These are phyloP conservation scores for Pissodes strobi DNA, from an alignment of 1,140 invertebrate species.

Conservation along the genomic window DNA sequence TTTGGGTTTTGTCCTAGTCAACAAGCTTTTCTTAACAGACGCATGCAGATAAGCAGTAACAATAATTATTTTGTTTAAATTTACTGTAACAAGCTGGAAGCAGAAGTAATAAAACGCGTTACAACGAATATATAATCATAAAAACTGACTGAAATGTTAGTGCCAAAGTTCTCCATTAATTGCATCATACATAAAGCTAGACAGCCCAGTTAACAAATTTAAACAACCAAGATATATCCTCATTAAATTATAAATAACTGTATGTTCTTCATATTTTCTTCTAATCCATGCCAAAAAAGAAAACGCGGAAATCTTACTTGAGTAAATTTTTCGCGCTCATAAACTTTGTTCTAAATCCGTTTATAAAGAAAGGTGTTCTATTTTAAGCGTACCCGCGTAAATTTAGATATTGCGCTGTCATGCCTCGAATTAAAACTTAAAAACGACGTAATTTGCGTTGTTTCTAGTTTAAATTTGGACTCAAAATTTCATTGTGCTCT, in stretches of 20 bases:
- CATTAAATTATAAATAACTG: constrained; percentile 2
- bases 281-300: constrained; percentile 27
- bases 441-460: constrained; percentile 28
- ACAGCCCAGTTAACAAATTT: too few relatives aligned
- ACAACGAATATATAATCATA: too few relatives aligned
- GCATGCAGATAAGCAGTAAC: too few relatives aligned
- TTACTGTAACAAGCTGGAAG: too few relatives aligned
- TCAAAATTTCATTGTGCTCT: too few relatives aligned
- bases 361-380: constrained; percentile 32
- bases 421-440: constrained; percentile 20
- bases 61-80: too few relatives aligned
- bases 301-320: constrained; percentile 31
- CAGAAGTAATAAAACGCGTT: too few relatives aligned
- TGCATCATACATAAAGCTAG: too few relatives aligned
- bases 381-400: constrained; percentile 21
- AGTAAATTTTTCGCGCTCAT: constrained; percentile 27
- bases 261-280: constrained; percentile 5
- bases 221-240: neutral
- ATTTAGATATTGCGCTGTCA: constrained; percentile 34
- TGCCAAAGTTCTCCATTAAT: too few relatives aligned
- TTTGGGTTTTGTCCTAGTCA: too few relatives aligned
- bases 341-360: constrained; percentile 35
- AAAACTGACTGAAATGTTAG: too few relatives aligned
- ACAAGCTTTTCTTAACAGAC: too few relatives aligned
- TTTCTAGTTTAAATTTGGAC: constrained; percentile 5